Conservation (phyloP, 2,888 invertebrate species). For the Aleiodes leptofemur region DNA sequence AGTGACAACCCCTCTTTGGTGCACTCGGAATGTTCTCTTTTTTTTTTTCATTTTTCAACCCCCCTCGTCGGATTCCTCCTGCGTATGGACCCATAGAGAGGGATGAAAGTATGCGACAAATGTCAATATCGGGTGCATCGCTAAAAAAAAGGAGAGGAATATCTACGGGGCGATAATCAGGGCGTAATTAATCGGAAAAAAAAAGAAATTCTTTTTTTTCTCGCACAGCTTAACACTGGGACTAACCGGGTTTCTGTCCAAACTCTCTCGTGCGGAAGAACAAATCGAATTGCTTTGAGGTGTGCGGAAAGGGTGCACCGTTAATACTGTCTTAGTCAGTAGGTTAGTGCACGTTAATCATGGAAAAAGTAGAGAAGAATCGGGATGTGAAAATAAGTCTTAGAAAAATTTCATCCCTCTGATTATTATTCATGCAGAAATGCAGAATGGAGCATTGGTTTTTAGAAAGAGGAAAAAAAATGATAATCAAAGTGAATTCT, state of each 20-base stretch:
- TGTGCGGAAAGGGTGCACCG: not conserved
- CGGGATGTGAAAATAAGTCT: conserved; percentile 30
- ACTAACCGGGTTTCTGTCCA: conserved; percentile 19
- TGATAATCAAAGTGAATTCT: not conserved
- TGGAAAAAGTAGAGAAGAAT: conserved; percentile 4
- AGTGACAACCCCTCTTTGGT: conserved; percentile 32
- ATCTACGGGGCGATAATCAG: conserved; percentile 70
- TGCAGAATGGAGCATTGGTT: not conserved
- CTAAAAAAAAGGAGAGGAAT: conserved; percentile 38
- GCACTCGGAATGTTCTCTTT: conserved; percentile 28
- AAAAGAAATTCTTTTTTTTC: conserved; percentile 59
- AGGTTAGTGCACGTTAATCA: conserved; percentile 33
- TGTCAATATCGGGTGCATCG: conserved; percentile 70
- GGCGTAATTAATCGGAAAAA: conserved; percentile 71
- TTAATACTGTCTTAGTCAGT: conserved; percentile 8
- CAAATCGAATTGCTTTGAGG: conserved; percentile 24
- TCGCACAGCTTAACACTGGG: conserved; percentile 22
- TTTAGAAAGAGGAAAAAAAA: not conserved
- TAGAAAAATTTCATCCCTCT: conserved; percentile 25
- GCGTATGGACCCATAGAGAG: conserved; percentile 24
- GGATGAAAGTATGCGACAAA: conserved; percentile 66
- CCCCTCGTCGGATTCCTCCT: conserved; percentile 43
- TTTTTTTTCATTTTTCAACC: not conserved
- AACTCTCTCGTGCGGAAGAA: conserved; percentile 16
- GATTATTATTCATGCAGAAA: conserved; percentile 8